A percentile compares a stretch with the other conserved stretches of the same genome.
Evolutionary conservation across 1,140 invertebrate genomes (phyloP).

Genomic region (Aphelinus certus): DNA sequence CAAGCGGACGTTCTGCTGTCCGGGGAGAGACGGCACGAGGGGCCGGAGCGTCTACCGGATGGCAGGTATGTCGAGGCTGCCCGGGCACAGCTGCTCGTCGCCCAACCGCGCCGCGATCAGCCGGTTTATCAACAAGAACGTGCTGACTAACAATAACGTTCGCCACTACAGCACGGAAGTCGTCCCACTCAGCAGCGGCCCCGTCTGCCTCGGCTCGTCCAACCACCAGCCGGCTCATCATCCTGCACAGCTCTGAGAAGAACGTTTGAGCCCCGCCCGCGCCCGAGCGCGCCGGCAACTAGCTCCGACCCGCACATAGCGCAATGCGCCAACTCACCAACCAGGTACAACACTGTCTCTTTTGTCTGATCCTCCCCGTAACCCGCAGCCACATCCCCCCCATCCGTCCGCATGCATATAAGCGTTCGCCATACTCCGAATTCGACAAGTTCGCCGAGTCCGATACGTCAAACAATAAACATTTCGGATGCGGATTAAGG

Average conservation of each 20-base stretch:
- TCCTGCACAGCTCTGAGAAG: slow-evolving; percentile 24
- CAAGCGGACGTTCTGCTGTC: slow-evolving; percentile 69
- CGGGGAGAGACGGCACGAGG: slow-evolving; percentile 9
- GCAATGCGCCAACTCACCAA: too few relatives aligned
- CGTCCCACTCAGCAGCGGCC: slow-evolving; percentile 48
- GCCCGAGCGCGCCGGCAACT: background rate
- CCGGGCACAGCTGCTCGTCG: background rate
- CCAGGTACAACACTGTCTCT: too few relatives aligned
- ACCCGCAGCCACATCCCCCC: too few relatives aligned
- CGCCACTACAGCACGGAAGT: slow-evolving; percentile 48
- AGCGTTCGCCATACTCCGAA: too few relatives aligned
- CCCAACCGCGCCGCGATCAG: background rate
- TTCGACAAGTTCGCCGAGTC: too few relatives aligned
- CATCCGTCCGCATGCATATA: too few relatives aligned
- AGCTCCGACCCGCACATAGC: background rate
- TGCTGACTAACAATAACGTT: slow-evolving; percentile 43
- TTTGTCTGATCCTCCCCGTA: too few relatives aligned
- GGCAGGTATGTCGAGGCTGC: slow-evolving; percentile 26
- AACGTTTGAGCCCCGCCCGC: background rate
- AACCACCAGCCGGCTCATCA: slow-evolving; percentile 32
- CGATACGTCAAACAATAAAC: too few relatives aligned
- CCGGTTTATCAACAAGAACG: background rate
- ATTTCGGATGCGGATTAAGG: too few relatives aligned
- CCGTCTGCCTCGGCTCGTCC: slow-evolving; percentile 12
- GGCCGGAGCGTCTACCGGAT: slow-evolving; percentile 43